These are phyloP conservation scores for Drepanosiphum platanoidis DNA, from an alignment of 2,888 invertebrate genomes.

Conservation along the genomic window DNA sequence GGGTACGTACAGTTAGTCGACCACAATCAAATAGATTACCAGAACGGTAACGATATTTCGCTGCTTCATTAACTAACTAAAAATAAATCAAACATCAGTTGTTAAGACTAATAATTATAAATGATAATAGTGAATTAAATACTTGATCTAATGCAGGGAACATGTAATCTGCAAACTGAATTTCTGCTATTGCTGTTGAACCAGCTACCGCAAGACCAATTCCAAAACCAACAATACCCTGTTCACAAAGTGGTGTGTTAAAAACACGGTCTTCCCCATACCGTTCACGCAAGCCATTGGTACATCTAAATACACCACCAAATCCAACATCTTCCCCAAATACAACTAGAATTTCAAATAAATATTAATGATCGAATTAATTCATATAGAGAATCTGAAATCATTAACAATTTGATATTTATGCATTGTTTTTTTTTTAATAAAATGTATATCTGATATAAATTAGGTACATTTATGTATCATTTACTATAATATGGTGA, in stretches of 20 bases:
- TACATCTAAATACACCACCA: constrained; percentile 97
- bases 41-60: constrained; percentile 93
- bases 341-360: constrained; percentile 70
- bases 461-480: neutral
- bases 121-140: constrained; percentile 62
- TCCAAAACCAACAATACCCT: constrained; percentile 97
- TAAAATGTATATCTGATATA: neutral
- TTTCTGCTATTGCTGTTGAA: constrained; percentile 95
- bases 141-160: constrained; percentile 99
- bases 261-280: constrained; percentile 94
- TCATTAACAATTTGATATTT: neutral
- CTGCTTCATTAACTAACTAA: constrained; percentile 88
- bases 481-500: neutral
- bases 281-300: constrained; percentile 90
- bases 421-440: neutral
- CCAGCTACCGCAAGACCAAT: constrained; percentile 93
- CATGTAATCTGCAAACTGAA: constrained; percentile 99
- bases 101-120: neutral
- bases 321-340: constrained; percentile 99
- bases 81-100: constrained; percentile 2
- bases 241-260: constrained; percentile 95
- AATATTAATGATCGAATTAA: neutral
- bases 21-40: constrained; percentile 92
- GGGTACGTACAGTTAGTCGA: constrained; percentile 87
- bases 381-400: neutral